Conservation (phyloP, 2,113 vertebrate genomes). For the Limnothrissa miodon region DNA sequence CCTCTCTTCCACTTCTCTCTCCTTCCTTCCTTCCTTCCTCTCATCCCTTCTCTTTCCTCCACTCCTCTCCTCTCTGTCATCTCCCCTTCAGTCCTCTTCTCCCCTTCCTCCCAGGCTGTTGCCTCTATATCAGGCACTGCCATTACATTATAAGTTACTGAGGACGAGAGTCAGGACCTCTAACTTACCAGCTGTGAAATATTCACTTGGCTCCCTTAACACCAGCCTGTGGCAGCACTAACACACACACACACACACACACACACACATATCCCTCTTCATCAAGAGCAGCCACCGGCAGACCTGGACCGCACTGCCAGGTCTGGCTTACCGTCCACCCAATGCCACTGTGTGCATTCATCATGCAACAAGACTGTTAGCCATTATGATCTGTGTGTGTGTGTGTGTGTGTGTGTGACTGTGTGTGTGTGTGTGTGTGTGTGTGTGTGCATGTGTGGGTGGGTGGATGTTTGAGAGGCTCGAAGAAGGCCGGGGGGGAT, state of each 20-base stretch:
- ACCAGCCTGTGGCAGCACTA: background rate
- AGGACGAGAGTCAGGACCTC: background rate
- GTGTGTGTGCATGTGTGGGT: too few species aligned
- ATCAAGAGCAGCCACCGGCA: background rate
- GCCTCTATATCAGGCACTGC: background rate
- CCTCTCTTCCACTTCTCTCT: too few species aligned
- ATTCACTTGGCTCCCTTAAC: background rate
- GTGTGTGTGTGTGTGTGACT: too few species aligned
- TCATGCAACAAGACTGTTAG: background rate
- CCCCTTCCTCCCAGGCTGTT: background rate
- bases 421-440: too few species aligned
- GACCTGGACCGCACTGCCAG: background rate
- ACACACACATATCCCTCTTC: background rate
- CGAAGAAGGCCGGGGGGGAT: background rate
- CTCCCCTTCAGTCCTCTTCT: too few species aligned
- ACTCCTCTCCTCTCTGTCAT: too few species aligned
- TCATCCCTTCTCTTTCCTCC: too few species aligned
- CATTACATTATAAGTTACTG: background rate
- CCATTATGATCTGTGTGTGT: slow-evolving; percentile 11
- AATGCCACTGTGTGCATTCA: background rate
- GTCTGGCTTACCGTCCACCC: background rate
- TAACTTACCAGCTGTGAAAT: background rate
- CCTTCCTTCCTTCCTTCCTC: too few species aligned
- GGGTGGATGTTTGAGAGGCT: background rate
- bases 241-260: background rate